Percentiles rank a stretch among this genome's conserved stretches.
Evolutionary conservation across 1,140 invertebrate species (phyloP).

Genomic region (Cyphomyrmex costatus): DNA sequence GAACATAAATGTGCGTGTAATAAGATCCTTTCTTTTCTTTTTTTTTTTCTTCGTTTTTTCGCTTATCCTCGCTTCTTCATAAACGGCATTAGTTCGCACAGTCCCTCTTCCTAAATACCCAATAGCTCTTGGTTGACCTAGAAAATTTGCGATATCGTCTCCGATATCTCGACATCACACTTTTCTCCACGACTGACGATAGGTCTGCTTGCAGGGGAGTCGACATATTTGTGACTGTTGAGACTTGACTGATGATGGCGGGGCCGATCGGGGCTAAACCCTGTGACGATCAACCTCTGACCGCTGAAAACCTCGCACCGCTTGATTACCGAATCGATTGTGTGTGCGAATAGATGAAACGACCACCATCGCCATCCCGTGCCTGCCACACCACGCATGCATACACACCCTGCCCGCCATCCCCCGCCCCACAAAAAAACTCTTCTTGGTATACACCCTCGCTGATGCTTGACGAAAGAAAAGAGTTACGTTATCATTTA

Average conservation of each 20-base stretch:
- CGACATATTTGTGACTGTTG: conserved; percentile 86
- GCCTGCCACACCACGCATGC: conserved; percentile 58
- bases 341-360: conserved; percentile 58
- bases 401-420: conserved; percentile 40
- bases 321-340: conserved; percentile 78
- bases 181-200: conserved; percentile 77
- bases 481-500: conserved; percentile 48
- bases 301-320: conserved; percentile 76
- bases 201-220: conserved; percentile 86
- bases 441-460: conserved; percentile 40
- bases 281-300: conserved; percentile 80
- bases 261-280: conserved; percentile 80
- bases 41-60: conserved; percentile 2
- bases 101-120: neutral
- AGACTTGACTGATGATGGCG: conserved; percentile 80
- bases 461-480: conserved; percentile 51
- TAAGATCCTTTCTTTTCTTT: neutral
- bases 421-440: conserved; percentile 17
- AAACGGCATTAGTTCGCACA: conserved; percentile 1
- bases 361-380: conserved; percentile 58
- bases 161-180: conserved; percentile 19
- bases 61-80: conserved; percentile 41
- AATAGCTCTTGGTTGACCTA: conserved; percentile 21
- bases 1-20: conserved; percentile 15
- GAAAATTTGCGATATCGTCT: conserved; percentile 32